phyloP scores from a whole-genome alignment of 1,140 invertebrate genomes.

The Trichonephila clavata region DNA sequence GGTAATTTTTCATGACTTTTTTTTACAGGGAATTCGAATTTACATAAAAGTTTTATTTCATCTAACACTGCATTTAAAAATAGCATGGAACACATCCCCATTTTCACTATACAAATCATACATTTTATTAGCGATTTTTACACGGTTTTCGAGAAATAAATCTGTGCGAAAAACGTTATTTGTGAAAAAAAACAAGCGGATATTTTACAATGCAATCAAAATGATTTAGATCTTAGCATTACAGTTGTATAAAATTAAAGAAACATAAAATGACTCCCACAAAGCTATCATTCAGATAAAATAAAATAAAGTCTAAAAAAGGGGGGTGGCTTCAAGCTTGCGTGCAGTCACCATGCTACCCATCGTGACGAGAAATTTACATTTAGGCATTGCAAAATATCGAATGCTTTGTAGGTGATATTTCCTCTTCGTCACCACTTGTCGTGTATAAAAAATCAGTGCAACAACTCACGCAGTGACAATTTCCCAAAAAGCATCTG shows the following conservation, averaged over 20 bases:
- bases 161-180: no score
- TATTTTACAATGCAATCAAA: no score
- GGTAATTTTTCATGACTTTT: no score
- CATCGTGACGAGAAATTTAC: not conserved
- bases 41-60: no score
- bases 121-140: no score
- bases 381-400: not conserved
- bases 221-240: no score
- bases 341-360: not conserved
- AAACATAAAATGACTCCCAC: not conserved
- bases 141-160: no score
- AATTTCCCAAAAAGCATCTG: slow-evolving; percentile 3
- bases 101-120: no score
- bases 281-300: not conserved
- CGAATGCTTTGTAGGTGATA: not conserved
- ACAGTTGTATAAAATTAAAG: not conserved
- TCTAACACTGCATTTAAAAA: no score
- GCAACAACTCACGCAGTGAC: not conserved
- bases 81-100: no score
- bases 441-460: not conserved
- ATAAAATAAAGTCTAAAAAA: not conserved
- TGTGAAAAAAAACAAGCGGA: no score
- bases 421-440: not conserved
- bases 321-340: not conserved
- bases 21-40: no score